Evolutionary conservation across 2,797 vertebrate genomes (phyloP).

Genomic region (Onychomys torridus): DNA sequence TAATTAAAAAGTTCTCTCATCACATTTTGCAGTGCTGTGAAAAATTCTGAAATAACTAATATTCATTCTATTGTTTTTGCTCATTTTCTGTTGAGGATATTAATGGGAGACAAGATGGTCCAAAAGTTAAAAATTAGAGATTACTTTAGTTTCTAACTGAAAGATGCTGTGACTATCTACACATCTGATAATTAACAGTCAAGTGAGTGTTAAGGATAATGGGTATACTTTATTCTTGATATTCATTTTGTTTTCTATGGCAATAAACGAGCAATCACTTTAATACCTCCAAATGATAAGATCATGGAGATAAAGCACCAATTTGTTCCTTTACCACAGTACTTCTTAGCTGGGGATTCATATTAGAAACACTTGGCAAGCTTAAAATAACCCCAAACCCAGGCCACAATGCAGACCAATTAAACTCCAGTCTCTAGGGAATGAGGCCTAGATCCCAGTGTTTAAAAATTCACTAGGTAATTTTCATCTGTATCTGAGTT

Average conservation of each 20-base stretch:
- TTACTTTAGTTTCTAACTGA: conserved; percentile 21
- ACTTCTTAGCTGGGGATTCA: conserved; percentile 40
- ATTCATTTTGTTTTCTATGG: conserved; percentile 36
- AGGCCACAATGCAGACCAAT: conserved; percentile 45
- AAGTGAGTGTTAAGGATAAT: background rate
- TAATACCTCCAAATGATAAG: conserved; percentile 53
- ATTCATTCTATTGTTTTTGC: background rate
- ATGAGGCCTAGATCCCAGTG: conserved; percentile 3
- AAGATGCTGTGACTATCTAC: background rate
- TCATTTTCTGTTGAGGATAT: conserved; percentile 38
- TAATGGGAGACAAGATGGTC: background rate
- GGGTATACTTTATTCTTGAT: conserved; percentile 9
- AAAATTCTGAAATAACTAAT: conserved; percentile 1
- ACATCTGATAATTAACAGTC: conserved; percentile 8
- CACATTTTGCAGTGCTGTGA: background rate
- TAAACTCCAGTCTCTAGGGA: conserved; percentile 42
- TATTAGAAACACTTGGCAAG: conserved; percentile 28
- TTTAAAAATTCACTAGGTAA: conserved; percentile 49
- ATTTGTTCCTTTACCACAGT: conserved; percentile 39
- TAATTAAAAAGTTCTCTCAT: background rate
- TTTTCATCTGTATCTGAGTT: background rate
- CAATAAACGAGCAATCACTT: conserved; percentile 42
- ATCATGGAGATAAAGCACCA: conserved; percentile 27
- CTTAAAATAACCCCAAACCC: conserved; percentile 39
- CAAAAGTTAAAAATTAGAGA: conserved; percentile 22